Evolutionary conservation across 2,888 invertebrate genomes (phyloP).

Genomic region (Ametastegia equiseti): DNA sequence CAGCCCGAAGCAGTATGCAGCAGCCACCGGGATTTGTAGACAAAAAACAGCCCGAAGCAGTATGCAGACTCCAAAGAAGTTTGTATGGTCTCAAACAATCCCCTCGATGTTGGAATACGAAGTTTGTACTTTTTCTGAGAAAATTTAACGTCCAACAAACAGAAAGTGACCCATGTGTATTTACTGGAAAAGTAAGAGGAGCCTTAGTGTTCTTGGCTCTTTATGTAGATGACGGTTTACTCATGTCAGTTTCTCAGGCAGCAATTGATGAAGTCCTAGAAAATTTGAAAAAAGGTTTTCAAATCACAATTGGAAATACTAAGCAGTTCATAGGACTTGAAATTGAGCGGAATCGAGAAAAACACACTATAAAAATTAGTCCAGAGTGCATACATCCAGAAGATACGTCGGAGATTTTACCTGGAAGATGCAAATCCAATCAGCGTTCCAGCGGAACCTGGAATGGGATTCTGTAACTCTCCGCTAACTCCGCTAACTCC

Average conservation of each 20-base stretch:
- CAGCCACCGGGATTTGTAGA: conserved; percentile 47
- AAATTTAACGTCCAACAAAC: conserved; percentile 20
- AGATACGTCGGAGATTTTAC: no score
- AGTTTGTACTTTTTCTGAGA: conserved; percentile 45
- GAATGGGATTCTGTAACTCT: no score
- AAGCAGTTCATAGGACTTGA: no score
- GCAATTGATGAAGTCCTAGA: conserved; percentile 27
- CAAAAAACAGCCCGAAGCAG: not conserved
- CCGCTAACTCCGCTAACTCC: no score
- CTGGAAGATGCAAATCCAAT: no score
- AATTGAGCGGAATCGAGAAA: no score
- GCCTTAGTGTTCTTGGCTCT: conserved; percentile 46
- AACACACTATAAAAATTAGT: no score
- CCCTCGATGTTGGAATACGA: conserved; percentile 50
- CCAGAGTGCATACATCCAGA: no score
- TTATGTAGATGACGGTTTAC: conserved; percentile 52
- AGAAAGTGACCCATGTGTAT: conserved; percentile 24
- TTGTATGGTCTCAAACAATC: conserved; percentile 53
- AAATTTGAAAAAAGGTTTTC: not conserved
- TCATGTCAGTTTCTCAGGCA: not conserved
- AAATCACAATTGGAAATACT: conserved; percentile 35
- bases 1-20: conserved; percentile 32
- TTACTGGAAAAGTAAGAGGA: conserved; percentile 21
- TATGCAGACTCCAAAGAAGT: conserved; percentile 29
- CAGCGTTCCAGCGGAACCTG: no score